Evolutionary conservation across 2,888 invertebrate species (phyloP).

Genomic region (Morpho achilles): DNA sequence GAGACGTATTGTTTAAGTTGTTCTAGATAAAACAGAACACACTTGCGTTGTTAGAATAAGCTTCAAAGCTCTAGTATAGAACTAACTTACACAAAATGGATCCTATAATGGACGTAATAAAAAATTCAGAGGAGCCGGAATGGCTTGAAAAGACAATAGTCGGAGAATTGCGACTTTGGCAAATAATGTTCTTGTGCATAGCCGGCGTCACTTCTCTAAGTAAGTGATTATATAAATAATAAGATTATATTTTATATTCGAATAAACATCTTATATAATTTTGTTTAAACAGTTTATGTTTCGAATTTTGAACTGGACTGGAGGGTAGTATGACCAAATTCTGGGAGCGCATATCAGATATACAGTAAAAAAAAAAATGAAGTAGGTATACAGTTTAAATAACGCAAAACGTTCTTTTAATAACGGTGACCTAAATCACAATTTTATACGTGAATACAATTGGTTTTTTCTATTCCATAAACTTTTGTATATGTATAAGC

Average conservation of each 20-base stretch:
- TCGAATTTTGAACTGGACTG: no score
- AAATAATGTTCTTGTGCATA: constrained; percentile 85
- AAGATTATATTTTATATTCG: neutral
- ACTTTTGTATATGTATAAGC: no score
- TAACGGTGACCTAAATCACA: no score
- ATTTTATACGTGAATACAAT: no score
- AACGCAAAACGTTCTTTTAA: no score
- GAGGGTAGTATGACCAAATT: no score
- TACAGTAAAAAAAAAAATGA: no score
- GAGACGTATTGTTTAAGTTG: constrained; percentile 34
- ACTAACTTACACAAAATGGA: constrained; percentile 43
- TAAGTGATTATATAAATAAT: constrained; percentile 50
- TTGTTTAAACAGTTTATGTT: no score
- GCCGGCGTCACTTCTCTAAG: constrained; percentile 81
- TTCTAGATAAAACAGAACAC: constrained; percentile 24
- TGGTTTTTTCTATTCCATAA: no score
- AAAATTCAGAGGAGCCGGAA: constrained; percentile 76
- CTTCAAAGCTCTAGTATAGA: neutral
- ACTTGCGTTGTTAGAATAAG: constrained; percentile 14
- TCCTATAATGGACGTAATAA: constrained; percentile 61
- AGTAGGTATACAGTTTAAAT: no score
- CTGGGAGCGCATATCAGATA: no score
- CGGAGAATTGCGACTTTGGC: constrained; percentile 89
- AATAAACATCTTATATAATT: no score
- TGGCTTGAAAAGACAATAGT: constrained; percentile 86